Percentiles rank a stretch among this genome's conserved stretches.
These are phyloP conservation scores for Argyrosomus japonicus DNA, from an alignment of 2,113 vertebrate genomes.

Conservation along the genomic window DNA sequence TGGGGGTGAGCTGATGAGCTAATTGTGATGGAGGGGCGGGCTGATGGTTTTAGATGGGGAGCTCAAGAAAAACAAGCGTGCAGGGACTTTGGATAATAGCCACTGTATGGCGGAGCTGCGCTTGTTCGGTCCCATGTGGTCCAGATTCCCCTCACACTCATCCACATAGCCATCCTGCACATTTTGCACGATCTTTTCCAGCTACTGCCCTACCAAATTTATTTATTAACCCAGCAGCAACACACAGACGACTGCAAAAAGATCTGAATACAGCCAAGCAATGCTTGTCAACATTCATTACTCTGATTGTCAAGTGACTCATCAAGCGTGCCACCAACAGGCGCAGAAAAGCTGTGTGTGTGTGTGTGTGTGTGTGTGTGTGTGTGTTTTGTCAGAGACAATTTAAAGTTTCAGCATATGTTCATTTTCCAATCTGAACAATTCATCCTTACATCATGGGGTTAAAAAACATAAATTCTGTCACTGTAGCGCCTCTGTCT, in stretches of 20 bases:
- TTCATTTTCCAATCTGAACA: background rate
- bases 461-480: background rate
- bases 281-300: slow-evolving; percentile 42
- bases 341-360: background rate
- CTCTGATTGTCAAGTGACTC: slow-evolving; percentile 20
- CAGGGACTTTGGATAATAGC: slow-evolving; percentile 37
- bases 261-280: background rate
- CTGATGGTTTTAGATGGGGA: slow-evolving; percentile 57
- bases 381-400: background rate
- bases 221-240: slow-evolving; percentile 38
- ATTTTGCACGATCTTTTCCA: slow-evolving; percentile 34
- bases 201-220: background rate
- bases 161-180: slow-evolving; percentile 14
- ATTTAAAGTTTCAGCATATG: background rate
- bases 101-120: background rate
- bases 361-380: no score
- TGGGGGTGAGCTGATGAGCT: slow-evolving; percentile 57
- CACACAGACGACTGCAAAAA: slow-evolving; percentile 16
- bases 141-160: background rate
- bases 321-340: background rate
- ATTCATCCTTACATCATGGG: background rate
- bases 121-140: slow-evolving; percentile 23
- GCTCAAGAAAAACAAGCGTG: slow-evolving; percentile 45
- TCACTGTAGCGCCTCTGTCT: background rate
- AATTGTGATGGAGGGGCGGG: slow-evolving; percentile 62